Evolutionary conservation across 2,888 invertebrate genomes (phyloP).

Genomic region (Apamea monoglypha): DNA sequence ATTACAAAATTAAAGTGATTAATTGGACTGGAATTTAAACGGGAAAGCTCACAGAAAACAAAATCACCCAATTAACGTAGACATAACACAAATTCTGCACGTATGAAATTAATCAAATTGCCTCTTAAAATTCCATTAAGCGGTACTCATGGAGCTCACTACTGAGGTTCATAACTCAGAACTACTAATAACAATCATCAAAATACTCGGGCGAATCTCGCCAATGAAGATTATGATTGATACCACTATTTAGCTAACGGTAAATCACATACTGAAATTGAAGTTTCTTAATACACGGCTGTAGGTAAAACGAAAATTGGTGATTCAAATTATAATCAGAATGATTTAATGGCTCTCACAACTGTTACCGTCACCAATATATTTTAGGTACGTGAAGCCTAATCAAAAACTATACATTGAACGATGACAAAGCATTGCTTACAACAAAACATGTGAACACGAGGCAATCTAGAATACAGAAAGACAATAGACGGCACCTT

Average conservation of each 20-base stretch:
- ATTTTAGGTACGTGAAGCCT: slow-evolving; percentile 43
- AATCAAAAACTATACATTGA: slow-evolving; percentile 63
- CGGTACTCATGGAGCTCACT: slow-evolving; percentile 68
- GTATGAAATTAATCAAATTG: slow-evolving; percentile 70
- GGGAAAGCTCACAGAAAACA: slow-evolving; percentile 46
- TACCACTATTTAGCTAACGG: slow-evolving; percentile 83
- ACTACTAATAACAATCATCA: slow-evolving; percentile 78
- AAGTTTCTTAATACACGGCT: slow-evolving; percentile 72
- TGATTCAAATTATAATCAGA: slow-evolving; percentile 71
- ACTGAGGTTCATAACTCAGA: slow-evolving; percentile 72
- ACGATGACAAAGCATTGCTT: slow-evolving; percentile 63
- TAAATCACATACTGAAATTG: slow-evolving; percentile 76
- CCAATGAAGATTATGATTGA: slow-evolving; percentile 83
- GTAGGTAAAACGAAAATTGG: slow-evolving; percentile 71
- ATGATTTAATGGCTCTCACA: slow-evolving; percentile 70
- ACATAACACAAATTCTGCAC: slow-evolving; percentile 58
- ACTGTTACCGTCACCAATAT: slow-evolving; percentile 62
- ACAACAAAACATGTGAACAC: slow-evolving; percentile 65
- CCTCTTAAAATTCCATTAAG: slow-evolving; percentile 81
- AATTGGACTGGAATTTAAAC: slow-evolving; percentile 49
- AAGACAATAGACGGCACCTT: slow-evolving; percentile 63
- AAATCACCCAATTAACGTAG: slow-evolving; percentile 57
- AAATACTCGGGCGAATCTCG: slow-evolving; percentile 78
- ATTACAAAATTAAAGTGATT: slow-evolving; percentile 51
- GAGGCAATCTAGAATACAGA: slow-evolving; percentile 65